Evolutionary conservation across 2,113 vertebrate species (phyloP).

Genomic region (Leptobrachium ailaonicum): DNA sequence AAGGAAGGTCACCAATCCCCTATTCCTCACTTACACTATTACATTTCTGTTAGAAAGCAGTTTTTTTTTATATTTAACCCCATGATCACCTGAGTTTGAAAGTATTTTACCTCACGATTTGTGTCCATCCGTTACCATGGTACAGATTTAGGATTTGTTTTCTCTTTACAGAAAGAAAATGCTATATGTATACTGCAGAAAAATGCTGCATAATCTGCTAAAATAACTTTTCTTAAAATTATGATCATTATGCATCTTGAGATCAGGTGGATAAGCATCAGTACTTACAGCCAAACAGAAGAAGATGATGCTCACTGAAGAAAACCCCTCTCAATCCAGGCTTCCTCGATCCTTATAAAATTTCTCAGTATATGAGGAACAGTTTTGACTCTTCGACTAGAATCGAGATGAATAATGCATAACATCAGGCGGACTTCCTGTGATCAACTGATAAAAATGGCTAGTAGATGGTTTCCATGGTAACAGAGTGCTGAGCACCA

Average conservation of each 20-base stretch:
- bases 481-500: slow-evolving; percentile 76
- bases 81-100: too few relatives aligned
- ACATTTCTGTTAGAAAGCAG: too few relatives aligned
- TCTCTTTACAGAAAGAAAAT: too few relatives aligned
- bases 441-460: slow-evolving; percentile 73
- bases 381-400: slow-evolving; percentile 74
- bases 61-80: too few relatives aligned
- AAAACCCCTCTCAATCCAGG: slow-evolving; percentile 59
- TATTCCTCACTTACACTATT: too few relatives aligned
- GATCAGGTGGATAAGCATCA: slow-evolving; percentile 53
- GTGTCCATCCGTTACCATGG: too few relatives aligned
- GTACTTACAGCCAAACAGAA: slow-evolving; percentile 67
- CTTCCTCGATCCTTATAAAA: slow-evolving; percentile 67
- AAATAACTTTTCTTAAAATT: slow-evolving; percentile 26
- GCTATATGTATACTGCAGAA: neutral
- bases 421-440: slow-evolving; percentile 70
- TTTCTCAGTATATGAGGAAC: slow-evolving; percentile 66
- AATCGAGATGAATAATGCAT: slow-evolving; percentile 74
- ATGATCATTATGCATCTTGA: neutral
- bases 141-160: too few relatives aligned
- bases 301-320: slow-evolving; percentile 33
- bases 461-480: slow-evolving; percentile 75
- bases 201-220: neutral
- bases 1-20: neutral
- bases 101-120: too few relatives aligned